Evolutionary conservation across 2,888 invertebrate genomes (phyloP), one percentile per base, ranked within the genome.

Genomic region (Strigamia transsilvanica): DNA sequence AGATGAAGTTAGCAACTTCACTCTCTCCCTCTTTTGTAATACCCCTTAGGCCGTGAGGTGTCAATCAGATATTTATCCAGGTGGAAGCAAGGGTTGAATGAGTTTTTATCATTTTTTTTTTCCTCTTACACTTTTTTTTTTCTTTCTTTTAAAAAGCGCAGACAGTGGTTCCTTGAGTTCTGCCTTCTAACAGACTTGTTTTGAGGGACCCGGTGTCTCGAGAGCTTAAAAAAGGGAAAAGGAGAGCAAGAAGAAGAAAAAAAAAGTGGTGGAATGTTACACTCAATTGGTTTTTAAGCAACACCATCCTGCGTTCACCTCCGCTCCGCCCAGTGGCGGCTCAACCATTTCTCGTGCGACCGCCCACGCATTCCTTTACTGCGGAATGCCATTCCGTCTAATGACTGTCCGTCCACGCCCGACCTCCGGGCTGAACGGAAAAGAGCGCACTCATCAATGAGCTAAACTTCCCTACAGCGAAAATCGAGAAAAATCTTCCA

Each of bases 1-100:
- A n/a, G 51, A 51, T 51, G 51, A 51, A 51, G 51, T 51, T 51
- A 51, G 5, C 51, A 51, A 51, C 51, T n/a, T 51, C 51, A 51
- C 51, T 51, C n/a, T 51, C 51, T 51, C 51, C 51, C 51, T 51
- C 51, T 51, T 51, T 51, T 51, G 51, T 51, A 51, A 51, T n/a
- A 51, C 51, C 51, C 51, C n/a, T 51, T 51, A 51, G 51, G 51
- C 10, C 51, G 51, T 51, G 51, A 51, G 51, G 51, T 51, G 51
- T n/a, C 51, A 51, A 51, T 51, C 51, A 51, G 51, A 51, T 51
- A 51, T 51, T 51, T 51, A 51, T n/a, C 51, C 51, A 51, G 51
- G 51, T 51, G 51, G 3, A 51, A 51, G 51, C 13, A 51, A n/a
- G 51, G 51, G 51, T 51, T 51, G 51, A 51, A 51, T n/a, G n/a